Conservation (phyloP, 2,888 invertebrate genomes). For the Dryococelus australis region DNA sequence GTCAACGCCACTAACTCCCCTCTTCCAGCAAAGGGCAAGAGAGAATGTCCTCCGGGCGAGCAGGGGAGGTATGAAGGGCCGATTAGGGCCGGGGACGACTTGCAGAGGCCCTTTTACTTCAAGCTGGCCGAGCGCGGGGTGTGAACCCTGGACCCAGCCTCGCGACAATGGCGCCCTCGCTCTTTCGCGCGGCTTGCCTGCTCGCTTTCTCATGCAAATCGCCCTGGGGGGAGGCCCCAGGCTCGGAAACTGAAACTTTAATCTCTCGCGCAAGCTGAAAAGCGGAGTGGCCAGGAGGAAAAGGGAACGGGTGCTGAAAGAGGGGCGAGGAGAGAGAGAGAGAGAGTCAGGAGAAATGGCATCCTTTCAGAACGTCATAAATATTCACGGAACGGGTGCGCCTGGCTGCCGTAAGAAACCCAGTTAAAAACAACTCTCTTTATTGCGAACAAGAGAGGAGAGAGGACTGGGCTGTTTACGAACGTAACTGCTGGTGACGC, state of each 20-base stretch:
- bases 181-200: too few relatives aligned
- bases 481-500: too few relatives aligned
- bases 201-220: constrained; percentile 9
- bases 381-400: neutral
- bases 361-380: constrained; percentile 16
- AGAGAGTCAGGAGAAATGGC: neutral
- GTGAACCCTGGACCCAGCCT: neutral
- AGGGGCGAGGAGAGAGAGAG: neutral
- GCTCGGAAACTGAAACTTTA: constrained; percentile 16
- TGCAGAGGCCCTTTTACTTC: neutral
- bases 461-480: too few relatives aligned
- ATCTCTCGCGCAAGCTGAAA: constrained; percentile 7
- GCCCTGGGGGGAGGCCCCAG: neutral
- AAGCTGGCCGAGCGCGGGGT: neutral
- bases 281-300: neutral
- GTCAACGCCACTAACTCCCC: too few relatives aligned
- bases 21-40: too few relatives aligned
- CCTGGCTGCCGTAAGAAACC: neutral
- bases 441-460: neutral
- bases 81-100: neutral
- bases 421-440: neutral
- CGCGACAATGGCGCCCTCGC: constrained; percentile 4
- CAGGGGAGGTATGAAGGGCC: neutral
- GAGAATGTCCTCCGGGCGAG: neutral
- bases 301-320: neutral